Conservation (phyloP, 2,113 vertebrate genomes). For the Mystacornis crossleyi region DNA sequence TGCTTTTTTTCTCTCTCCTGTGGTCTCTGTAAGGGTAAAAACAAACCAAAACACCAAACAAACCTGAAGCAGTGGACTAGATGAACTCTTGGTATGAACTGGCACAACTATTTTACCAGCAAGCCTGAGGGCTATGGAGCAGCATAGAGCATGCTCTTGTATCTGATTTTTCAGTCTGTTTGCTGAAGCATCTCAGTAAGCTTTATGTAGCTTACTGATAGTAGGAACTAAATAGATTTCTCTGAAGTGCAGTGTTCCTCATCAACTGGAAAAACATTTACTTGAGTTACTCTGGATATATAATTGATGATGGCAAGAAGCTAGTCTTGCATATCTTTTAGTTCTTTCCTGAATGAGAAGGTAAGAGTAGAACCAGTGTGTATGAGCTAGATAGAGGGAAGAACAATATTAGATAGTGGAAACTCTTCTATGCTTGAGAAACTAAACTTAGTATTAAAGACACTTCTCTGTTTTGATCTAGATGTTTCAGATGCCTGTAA, state of each 20-base stretch:
- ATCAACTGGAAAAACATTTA: background rate
- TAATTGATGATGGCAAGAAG: background rate
- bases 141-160: background rate
- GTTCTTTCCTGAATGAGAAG: background rate
- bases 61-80: background rate
- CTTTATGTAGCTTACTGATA: background rate
- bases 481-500: background rate
- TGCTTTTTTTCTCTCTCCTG: background rate
- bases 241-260: background rate
- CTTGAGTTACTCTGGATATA: background rate
- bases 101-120: background rate
- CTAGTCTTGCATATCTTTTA: background rate
- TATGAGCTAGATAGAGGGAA: background rate
- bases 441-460: background rate
- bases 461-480: background rate
- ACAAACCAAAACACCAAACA: background rate
- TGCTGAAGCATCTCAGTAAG: background rate
- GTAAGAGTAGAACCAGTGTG: background rate
- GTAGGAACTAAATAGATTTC: background rate
- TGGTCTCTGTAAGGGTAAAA: background rate
- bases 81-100: background rate
- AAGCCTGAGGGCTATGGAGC: background rate
- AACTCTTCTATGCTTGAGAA: background rate
- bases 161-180: background rate
- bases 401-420: background rate